Percentiles rank a stretch among this genome's conserved stretches.
Conservation (phyloP, 2,888 invertebrate genomes). For the Pogonocherus hispidulus region DNA sequence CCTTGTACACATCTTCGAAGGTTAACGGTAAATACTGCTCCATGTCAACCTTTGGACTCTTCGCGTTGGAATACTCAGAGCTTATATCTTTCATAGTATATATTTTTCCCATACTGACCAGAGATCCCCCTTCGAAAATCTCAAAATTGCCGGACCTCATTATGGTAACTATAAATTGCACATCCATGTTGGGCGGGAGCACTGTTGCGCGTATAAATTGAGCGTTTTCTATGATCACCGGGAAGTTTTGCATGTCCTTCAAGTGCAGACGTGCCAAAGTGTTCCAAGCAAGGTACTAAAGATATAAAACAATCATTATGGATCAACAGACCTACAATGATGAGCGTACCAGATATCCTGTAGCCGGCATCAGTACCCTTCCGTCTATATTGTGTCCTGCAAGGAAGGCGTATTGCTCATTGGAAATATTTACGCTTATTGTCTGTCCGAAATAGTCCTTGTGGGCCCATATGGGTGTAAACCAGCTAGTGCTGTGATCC, state of each 20-base stretch:
- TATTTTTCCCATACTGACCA: too few relatives aligned
- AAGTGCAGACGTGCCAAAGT: slow-evolving; percentile 13
- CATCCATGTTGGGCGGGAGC: slow-evolving; percentile 47
- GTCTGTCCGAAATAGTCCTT: slow-evolving; percentile 81
- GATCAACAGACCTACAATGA: not conserved
- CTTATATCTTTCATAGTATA: too few relatives aligned
- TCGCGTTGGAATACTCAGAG: too few relatives aligned
- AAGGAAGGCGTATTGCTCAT: slow-evolving; percentile 35
- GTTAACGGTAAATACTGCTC: not conserved
- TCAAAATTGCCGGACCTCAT: too few relatives aligned
- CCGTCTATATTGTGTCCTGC: slow-evolving; percentile 54
- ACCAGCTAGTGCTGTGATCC: slow-evolving; percentile 87
- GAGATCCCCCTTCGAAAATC: too few relatives aligned
- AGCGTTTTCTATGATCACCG: slow-evolving; percentile 22
- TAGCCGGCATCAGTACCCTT: slow-evolving; percentile 72
- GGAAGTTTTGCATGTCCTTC: slow-evolving; percentile 11
- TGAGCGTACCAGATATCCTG: slow-evolving; percentile 65
- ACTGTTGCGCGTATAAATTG: slow-evolving; percentile 58
- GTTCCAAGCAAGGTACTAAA: slow-evolving; percentile 33
- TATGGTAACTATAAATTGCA: too few relatives aligned
- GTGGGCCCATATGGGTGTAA: slow-evolving; percentile 77
- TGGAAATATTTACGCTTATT: slow-evolving; percentile 79
- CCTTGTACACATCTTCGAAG: slow-evolving; percentile 63
- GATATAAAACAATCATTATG: not conserved
- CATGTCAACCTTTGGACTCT: too few relatives aligned